A percentile compares a stretch with the other conserved stretches of the same genome.
phyloP scores from a whole-genome alignment of 2,113 vertebrate genomes.

The Oxyruncus cristatus region DNA sequence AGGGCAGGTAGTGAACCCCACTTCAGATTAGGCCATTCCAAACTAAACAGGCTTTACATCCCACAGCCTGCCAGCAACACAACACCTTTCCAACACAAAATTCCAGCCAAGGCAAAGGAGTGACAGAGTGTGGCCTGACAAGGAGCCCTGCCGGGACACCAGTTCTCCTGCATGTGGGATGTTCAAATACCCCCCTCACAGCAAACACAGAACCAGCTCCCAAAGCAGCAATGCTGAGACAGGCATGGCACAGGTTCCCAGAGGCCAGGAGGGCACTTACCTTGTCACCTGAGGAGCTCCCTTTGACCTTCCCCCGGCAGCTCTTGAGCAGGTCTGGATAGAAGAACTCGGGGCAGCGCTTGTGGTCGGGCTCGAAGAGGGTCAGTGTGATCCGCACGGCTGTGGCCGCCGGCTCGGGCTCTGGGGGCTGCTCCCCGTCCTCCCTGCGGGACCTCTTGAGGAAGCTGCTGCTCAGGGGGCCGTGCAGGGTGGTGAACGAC shows the following conservation, averaged over 20 bases:
- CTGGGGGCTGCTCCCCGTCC: slow-evolving; percentile 57
- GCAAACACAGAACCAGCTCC: background rate
- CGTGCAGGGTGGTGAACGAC: slow-evolving; percentile 80
- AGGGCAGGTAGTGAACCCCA: background rate
- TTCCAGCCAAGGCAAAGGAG: background rate
- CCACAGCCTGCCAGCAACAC: background rate
- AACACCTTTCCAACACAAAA: background rate
- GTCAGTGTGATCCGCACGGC: slow-evolving; percentile 79
- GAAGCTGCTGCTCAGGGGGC: slow-evolving; percentile 60
- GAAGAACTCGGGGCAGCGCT: slow-evolving; percentile 89
- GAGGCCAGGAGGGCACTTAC: background rate
- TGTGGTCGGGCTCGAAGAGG: slow-evolving; percentile 85
- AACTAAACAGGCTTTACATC: fast-evolving
- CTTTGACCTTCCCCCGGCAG: slow-evolving; percentile 61
- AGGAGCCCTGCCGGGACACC: background rate
- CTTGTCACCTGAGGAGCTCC: slow-evolving; percentile 64
- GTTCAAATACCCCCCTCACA: background rate
- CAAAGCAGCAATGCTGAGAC: too few relatives aligned
- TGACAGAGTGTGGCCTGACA: background rate
- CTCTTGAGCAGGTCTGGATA: slow-evolving; percentile 83
- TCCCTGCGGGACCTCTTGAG: slow-evolving; percentile 68
- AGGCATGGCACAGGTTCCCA: background rate
- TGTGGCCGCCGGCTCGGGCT: slow-evolving; percentile 58
- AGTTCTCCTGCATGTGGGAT: background rate
- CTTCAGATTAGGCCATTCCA: background rate